Base-by-base conservation (phyloP, 2,888 invertebrate species). In the Drosophila ezoana region DNA sequence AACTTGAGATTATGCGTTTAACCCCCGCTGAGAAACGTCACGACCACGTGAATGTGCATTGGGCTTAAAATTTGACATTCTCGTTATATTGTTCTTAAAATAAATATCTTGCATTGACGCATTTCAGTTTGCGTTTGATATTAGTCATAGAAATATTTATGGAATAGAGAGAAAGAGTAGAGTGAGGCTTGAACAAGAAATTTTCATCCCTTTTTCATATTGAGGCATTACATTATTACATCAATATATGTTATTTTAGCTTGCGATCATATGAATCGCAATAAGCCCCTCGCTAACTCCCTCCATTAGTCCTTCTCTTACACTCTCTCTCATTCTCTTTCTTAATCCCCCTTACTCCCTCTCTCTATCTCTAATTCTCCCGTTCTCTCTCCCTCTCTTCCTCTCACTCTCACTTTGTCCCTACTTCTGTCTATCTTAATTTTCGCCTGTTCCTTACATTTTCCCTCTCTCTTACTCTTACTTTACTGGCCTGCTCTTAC, bases 1-100 rank as follows among this genome's bases (percentile, higher is more conserved):
- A 61, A 40, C 37, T 51, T 20, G 23, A 51, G 58, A 57, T 72
- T 57, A 62, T 20, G 38, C 28, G 44, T 47, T 44, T 60, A 13
- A 40, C 38, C 47, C 47, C 51, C 38, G 37, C 43, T 61, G 18
- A 47, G 38, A 43, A 52, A 59, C 58, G 28, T 13, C 35, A 18
- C 44, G 0, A 35, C 40, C 28, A 48, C 59, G 40, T 14, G 41
- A 18, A 9, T 41, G 40, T 41, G 37, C 43, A 35, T 37, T n/a
- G 16, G 10, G 1, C 20, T 54, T 38, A 47, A 40, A 43, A 41
- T 43, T 54, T 38, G 6, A 23, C 10, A 32, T 20, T 32, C 4
- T 6, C 14, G 18, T 38, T 10, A 32, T 6, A 10, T 4, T 13
- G 10, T 5, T 9, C 9, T n/a, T 9, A 3, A 54, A 16, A 16